Conservation (phyloP, 2,888 invertebrate genomes). For the Lasioglossum leucozonium region DNA sequence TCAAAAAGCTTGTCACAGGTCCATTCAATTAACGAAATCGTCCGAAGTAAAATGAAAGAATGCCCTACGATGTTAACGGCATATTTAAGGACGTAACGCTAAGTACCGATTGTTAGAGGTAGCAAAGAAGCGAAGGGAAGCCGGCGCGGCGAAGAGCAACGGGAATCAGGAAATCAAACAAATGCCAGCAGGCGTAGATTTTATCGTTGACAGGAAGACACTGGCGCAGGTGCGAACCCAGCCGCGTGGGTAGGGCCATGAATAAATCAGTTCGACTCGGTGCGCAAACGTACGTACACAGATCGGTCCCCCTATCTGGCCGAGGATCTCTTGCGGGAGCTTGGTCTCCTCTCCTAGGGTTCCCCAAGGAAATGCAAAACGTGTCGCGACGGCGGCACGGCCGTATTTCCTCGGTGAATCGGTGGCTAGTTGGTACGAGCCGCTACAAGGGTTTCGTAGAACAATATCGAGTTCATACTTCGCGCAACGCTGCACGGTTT, state of each 20-base stretch:
- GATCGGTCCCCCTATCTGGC: slow-evolving; percentile 46
- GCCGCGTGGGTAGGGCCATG: slow-evolving; percentile 73
- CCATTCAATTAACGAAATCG: background rate
- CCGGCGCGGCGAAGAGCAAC: too few relatives aligned
- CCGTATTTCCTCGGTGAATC: slow-evolving; percentile 16
- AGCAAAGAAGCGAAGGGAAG: too few relatives aligned
- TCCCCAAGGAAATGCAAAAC: slow-evolving; percentile 25
- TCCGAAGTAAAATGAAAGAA: background rate
- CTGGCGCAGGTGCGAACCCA: slow-evolving; percentile 77
- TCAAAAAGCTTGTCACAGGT: too few relatives aligned
- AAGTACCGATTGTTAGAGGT: background rate
- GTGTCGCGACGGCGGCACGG: background rate
- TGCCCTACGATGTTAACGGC: background rate
- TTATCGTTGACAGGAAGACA: slow-evolving; percentile 75
- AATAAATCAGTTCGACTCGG: slow-evolving; percentile 74
- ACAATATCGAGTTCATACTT: background rate
- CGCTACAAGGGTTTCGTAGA: background rate
- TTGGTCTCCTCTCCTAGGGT: slow-evolving; percentile 6
- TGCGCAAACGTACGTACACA: slow-evolving; percentile 44
- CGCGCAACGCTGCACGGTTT: background rate
- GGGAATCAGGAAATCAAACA: slow-evolving; percentile 70
- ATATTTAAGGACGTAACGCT: background rate
- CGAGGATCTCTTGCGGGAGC: slow-evolving; percentile 47
- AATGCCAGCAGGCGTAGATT: slow-evolving; percentile 65
- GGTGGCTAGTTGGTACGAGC: slow-evolving; percentile 11